A percentile compares a stretch with the other conserved stretches of the same genome.
Evolutionary conservation across 2,888 invertebrate species (phyloP).

Genomic region (Cheilosia soror): DNA sequence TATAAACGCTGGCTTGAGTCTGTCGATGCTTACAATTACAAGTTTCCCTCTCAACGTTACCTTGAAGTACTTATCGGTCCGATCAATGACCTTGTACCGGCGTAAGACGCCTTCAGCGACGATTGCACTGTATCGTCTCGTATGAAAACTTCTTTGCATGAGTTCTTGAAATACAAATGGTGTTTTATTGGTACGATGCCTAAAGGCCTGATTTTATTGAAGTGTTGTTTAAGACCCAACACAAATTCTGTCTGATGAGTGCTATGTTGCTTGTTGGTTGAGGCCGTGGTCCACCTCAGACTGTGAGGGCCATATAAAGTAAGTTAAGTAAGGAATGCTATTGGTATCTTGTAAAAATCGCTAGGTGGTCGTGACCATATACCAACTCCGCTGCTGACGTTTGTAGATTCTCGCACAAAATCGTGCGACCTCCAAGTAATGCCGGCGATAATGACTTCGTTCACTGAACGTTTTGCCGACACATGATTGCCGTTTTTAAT

Average conservation of each 20-base stretch:
- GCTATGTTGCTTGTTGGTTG: too few species aligned
- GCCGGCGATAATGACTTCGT: slow-evolving; percentile 77
- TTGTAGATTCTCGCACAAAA: slow-evolving; percentile 76
- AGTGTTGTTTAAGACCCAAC: neutral
- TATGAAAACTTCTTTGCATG: neutral
- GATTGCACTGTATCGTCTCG: neutral
- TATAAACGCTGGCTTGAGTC: slow-evolving; percentile 3
- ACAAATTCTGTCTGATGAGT: neutral
- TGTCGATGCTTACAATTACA: slow-evolving; percentile 3
- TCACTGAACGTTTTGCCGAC: neutral
- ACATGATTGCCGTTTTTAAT: slow-evolving; percentile 58
- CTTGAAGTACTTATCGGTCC: neutral
- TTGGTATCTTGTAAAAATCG: neutral
- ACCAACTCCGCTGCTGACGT: slow-evolving; percentile 78
- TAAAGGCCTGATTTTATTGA: neutral
- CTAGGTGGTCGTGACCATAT: slow-evolving; percentile 77
- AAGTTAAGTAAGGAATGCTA: too few species aligned
- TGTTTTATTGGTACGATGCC: neutral
- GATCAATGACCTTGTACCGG: slow-evolving; percentile 5
- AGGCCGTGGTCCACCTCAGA: too few species aligned
- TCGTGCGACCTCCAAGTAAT: slow-evolving; percentile 75
- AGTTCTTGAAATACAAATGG: neutral
- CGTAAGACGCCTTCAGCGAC: neutral
- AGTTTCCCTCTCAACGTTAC: neutral
- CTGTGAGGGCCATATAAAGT: too few species aligned